These are phyloP conservation scores for Ornithoptera alexandrae DNA, from an alignment of 2,888 invertebrate genomes.

Conservation along the genomic window DNA sequence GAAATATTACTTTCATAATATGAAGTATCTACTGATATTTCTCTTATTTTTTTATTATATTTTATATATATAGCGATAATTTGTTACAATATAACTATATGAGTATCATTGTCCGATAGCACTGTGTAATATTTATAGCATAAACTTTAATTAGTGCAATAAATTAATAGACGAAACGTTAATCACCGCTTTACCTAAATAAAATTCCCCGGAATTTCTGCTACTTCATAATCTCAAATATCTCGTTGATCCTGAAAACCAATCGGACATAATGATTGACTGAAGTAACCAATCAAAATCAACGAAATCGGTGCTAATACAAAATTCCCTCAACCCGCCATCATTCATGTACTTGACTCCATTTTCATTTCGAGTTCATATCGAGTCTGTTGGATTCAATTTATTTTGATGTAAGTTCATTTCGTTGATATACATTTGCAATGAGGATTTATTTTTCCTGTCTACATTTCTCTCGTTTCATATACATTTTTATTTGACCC, in stretches of 20 bases:
- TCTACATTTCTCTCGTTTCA: background rate
- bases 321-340: conserved; percentile 9
- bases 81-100: too few species aligned
- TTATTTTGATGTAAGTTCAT: conserved; percentile 12
- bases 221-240: background rate
- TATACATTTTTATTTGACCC: background rate
- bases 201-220: too few species aligned
- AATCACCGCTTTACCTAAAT: too few species aligned
- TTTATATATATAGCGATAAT: too few species aligned
- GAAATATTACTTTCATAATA: too few species aligned
- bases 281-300: conserved; percentile 7
- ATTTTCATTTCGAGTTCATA: conserved; percentile 24
- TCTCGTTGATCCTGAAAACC: conserved; percentile 6
- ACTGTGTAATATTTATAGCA: too few species aligned
- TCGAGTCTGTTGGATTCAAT: conserved; percentile 17
- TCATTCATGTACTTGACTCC: conserved; percentile 26
- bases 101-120: too few species aligned
- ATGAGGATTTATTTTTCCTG: background rate
- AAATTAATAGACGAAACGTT: too few species aligned
- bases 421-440: conserved; percentile 4
- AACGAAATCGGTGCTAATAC: conserved; percentile 14
- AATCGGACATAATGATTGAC: conserved; percentile 10
- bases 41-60: too few species aligned
- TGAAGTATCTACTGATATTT: too few species aligned
- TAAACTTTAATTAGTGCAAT: too few species aligned